Evolutionary conservation across 2,888 invertebrate species (phyloP).

Genomic region (Clitarchus hookeri): DNA sequence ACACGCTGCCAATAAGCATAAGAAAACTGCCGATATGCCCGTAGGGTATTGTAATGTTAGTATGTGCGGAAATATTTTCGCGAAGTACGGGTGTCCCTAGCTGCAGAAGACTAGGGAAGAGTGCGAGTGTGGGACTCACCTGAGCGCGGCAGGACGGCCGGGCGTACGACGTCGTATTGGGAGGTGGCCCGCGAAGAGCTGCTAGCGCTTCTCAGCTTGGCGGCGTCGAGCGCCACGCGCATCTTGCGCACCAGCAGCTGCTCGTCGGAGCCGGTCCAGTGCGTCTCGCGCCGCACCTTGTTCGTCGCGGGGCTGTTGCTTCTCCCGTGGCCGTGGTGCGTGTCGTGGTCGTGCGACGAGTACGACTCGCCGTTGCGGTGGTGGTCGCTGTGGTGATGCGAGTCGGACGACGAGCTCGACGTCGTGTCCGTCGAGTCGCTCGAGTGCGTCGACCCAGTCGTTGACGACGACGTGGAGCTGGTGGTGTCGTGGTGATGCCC

Average conservation of each 20-base stretch:
- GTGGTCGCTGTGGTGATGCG: constrained; percentile 7
- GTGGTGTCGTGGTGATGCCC: not conserved
- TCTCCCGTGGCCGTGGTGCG: not conserved
- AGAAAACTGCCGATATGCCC: too few relatives aligned
- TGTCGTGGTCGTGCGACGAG: constrained; percentile 8
- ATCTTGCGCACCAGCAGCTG: not conserved
- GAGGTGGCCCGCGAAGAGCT: not conserved
- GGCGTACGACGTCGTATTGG: too few relatives aligned
- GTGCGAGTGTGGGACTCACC: too few relatives aligned
- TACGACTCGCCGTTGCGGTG: not conserved
- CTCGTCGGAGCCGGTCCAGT: not conserved
- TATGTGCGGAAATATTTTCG: too few relatives aligned
- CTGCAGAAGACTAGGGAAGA: too few relatives aligned
- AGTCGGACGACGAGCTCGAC: not conserved
- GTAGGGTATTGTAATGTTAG: too few relatives aligned
- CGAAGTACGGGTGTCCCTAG: too few relatives aligned
- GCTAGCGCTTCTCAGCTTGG: not conserved
- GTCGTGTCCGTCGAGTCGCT: not conserved
- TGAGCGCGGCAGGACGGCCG: too few relatives aligned
- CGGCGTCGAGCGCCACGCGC: not conserved
- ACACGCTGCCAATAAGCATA: too few relatives aligned
- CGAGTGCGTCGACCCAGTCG: not conserved
- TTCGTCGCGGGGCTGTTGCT: not conserved
- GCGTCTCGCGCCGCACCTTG: not conserved
- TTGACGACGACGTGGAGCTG: not conserved